Evolutionary conservation across 2,113 vertebrate species (phyloP), one percentile per base, ranked within the genome.

Genomic region (Perca flavescens): DNA sequence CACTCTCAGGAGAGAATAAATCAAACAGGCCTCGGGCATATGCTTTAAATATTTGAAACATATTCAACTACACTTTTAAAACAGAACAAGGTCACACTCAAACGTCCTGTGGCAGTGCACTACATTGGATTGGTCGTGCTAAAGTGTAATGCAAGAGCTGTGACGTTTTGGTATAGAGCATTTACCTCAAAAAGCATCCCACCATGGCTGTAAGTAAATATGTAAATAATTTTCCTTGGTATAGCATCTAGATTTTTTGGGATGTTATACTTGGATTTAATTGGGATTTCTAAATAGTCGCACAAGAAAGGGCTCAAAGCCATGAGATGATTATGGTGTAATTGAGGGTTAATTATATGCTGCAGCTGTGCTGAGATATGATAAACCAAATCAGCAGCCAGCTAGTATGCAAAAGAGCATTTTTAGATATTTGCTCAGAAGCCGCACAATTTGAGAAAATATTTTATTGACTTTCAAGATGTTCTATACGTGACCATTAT

Each of bases 31-130:
- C 72, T 83, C 73, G 64, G 49, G 63, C 52, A 21, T 52, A 13
- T 47, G 73, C 61, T 47, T 88, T 83, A 79, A 77, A 90, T 91
- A 92, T 92, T 86, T 86, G 87, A 93, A 92, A 84, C 92, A 88
- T 83, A 89, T 91, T 91, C 86, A 90, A 86, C 57, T 77, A 21
- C 80, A 86, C 46, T 69, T 87, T 80, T 25, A 22, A 85, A 91
- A 87, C 65, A 89, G 6, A 84, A 83, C 53, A 75, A 62, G 73
- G 80, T 57, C 56, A 34, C 58, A 61, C 87, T 92, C 91, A 92
- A 90, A 89, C 28, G 50, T 43, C 77, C 81, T 71, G 88, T 25
- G 78, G 88, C 50, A 66, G 86, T 74, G 91, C 90, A 90, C 80
- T 68, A 80, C 79, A 19, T 1, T 6, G 14, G 62, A 54, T 5